phyloP scores from a whole-genome alignment of 2,888 invertebrate species.

The Protonemura montana region DNA sequence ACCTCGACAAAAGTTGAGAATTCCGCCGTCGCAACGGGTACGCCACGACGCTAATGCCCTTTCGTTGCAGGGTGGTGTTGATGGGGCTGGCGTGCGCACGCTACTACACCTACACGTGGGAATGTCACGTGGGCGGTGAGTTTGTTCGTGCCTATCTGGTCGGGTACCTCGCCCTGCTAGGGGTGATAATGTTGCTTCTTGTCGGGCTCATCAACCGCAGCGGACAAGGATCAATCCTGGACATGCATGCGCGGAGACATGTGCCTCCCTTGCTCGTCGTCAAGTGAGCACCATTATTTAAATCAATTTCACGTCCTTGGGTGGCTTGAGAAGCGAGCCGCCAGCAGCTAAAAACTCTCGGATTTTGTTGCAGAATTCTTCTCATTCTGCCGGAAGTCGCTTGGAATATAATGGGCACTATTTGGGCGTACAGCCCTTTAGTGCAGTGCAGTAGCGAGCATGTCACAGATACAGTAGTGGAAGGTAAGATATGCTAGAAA shows the following conservation, averaged over 20 bases:
- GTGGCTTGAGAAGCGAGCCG: neutral
- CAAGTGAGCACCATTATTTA: constrained; percentile 63
- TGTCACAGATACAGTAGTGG: constrained; percentile 75
- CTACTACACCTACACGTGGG: constrained; percentile 72
- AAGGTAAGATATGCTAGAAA: constrained; percentile 62
- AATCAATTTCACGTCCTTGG: neutral
- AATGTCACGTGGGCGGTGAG: constrained; percentile 73
- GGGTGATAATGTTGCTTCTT: constrained; percentile 69
- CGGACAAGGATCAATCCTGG: constrained; percentile 80
- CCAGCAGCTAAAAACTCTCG: no score
- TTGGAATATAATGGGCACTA: constrained; percentile 81
- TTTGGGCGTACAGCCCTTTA: constrained; percentile 79
- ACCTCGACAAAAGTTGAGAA: neutral
- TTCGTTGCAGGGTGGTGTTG: constrained; percentile 69
- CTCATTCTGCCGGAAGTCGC: constrained; percentile 79
- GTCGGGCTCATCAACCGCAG: constrained; percentile 74
- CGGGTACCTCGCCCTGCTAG: constrained; percentile 73
- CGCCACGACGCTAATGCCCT: no score
- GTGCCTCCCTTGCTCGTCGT: constrained; percentile 76
- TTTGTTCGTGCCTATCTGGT: constrained; percentile 76
- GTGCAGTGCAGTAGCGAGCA: constrained; percentile 73
- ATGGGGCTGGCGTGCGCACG: constrained; percentile 71
- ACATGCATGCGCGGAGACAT: constrained; percentile 72
- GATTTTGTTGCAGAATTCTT: constrained; percentile 69
- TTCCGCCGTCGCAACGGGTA: no score